Base-by-base conservation (phyloP, 2,113 vertebrate genomes). In the Calidris pygmaea region DNA sequence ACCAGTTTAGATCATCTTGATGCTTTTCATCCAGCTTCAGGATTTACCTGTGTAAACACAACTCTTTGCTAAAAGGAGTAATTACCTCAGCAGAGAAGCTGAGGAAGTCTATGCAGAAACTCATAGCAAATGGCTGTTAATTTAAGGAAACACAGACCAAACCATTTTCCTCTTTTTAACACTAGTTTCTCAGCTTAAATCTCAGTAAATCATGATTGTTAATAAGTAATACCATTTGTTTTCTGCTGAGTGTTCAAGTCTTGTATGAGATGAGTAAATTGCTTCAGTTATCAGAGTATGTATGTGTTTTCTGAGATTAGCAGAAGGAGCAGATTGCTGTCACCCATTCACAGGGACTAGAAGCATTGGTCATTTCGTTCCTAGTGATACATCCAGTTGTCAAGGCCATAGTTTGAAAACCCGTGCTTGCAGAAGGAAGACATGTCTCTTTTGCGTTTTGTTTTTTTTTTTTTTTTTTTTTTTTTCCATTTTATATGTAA, bases 371-470 rank as follows among this genome's bases (percentile, higher is more conserved):
- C 23, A 43, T 53, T 45, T 83, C 14, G 70, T 52, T 91, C 22
- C 10, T 78, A 50, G 32, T 2, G 6, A 50, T 16, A 47, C 1
- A 63, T 26, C 14, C 32, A 22, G 14, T 32, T 68, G 18, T 41
- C 34, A 62, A 66, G 16, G 30, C 4, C 19, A 18, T 73, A 62
- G 24, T 59, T 71, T 68, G 23, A 65, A 91, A 85, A 85, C 9
- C 6, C 1, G 0, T 59, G 8, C 9, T 73, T 35, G 12, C n/a
- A 87, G 47, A 82, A 65, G 9, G 2, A 3, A 5, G 2, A 16
- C 0, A 5, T n/a, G 23, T 45, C 1, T 35, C 39, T 41, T 39
- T 39, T 39, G 37, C 37, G 37, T 8, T 39, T 39, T 39, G 37
- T 20, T 26, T 20, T n/a, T 32, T 37, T n/a, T n/a, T 39, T 20